Evolutionary conservation across 1,140 invertebrate species (phyloP).

Genomic region (Polyergus mexicanus): DNA sequence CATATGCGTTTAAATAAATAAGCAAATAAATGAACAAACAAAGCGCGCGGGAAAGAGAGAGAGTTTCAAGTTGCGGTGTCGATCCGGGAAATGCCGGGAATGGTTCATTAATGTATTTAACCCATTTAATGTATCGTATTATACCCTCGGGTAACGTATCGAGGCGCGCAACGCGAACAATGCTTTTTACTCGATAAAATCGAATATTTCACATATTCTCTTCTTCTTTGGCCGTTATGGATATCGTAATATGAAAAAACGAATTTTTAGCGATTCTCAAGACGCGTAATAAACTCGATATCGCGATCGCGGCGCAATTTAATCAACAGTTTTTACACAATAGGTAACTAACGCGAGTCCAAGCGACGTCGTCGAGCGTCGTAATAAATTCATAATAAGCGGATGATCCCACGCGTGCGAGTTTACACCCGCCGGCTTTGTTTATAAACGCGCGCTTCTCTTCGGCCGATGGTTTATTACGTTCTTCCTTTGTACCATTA

Average conservation of each 20-base stretch:
- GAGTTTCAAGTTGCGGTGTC: slow-evolving; percentile 62
- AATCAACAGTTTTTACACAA: not conserved
- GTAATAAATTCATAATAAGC: slow-evolving; percentile 32
- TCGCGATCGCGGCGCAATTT: not conserved
- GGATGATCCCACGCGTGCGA: slow-evolving; percentile 1
- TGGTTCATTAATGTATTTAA: slow-evolving; percentile 36
- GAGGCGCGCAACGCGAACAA: not conserved
- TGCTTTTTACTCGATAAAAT: slow-evolving; percentile 1
- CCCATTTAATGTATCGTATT: slow-evolving; percentile 17
- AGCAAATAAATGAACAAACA: slow-evolving; percentile 73
- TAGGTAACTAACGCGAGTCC: not conserved
- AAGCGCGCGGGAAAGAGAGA: slow-evolving; percentile 34
- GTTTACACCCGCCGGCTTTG: slow-evolving; percentile 22
- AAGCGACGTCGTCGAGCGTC: not conserved
- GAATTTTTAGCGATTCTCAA: too few relatives aligned
- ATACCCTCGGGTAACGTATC: not conserved
- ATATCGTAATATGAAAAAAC: too few relatives aligned
- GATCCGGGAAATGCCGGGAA: slow-evolving; percentile 1
- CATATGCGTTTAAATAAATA: slow-evolving; percentile 71
- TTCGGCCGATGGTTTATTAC: slow-evolving; percentile 58
- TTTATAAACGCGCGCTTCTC: slow-evolving; percentile 44
- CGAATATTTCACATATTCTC: not conserved
- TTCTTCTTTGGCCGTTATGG: not conserved
- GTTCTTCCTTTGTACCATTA: slow-evolving; percentile 64
- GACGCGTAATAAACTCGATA: not conserved